These are phyloP conservation scores for Delphinapterus leucas DNA, from an alignment of 2,113 vertebrate species.

Conservation along the genomic window DNA sequence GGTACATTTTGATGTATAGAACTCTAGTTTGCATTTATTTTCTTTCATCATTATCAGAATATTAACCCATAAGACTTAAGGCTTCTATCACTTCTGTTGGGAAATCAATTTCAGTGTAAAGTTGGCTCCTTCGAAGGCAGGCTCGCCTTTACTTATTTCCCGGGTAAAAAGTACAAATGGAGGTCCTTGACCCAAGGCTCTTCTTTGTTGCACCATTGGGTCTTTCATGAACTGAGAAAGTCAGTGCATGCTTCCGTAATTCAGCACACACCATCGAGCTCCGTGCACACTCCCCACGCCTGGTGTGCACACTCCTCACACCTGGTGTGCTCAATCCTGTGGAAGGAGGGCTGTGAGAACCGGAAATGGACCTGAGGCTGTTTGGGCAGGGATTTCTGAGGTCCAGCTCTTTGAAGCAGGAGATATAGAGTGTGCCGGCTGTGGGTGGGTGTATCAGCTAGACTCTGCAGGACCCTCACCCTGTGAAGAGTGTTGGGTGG, in stretches of 20 bases:
- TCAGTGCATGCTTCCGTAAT: neutral
- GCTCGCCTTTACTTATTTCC: neutral
- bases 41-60: neutral
- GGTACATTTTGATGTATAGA: neutral
- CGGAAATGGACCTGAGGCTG: neutral
- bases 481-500: neutral
- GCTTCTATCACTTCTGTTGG: neutral
- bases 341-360: neutral
- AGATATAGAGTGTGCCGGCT: neutral
- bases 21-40: neutral
- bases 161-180: neutral
- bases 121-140: neutral
- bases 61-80: neutral
- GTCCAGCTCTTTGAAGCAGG: neutral
- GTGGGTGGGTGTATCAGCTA: neutral
- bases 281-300: rapidly evolving
- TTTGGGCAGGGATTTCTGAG: neutral
- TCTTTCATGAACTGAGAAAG: neutral
- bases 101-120: neutral
- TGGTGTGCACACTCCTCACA: too few species aligned
- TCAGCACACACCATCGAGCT: rapidly evolving
- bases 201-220: neutral
- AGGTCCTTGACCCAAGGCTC: neutral
- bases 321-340: too few species aligned
- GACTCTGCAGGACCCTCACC: neutral